These are phyloP conservation scores for Gnatocerus cornutus DNA, from an alignment of 2,888 invertebrate genomes.

Conservation along the genomic window DNA sequence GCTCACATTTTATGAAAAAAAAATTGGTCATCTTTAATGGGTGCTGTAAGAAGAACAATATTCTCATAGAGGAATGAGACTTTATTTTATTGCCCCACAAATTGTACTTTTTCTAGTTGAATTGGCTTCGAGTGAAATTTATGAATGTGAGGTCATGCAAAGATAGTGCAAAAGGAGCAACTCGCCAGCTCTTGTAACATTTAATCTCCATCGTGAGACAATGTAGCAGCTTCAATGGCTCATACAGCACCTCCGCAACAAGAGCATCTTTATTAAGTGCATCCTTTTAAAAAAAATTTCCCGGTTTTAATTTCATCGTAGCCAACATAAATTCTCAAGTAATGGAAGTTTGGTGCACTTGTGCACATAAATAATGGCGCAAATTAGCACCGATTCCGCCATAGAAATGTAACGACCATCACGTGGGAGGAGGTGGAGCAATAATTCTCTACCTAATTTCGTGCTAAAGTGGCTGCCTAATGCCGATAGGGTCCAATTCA, in stretches of 20 bases:
- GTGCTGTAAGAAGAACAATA: no score
- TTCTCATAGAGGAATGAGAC: not conserved
- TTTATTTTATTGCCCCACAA: constrained; percentile 1
- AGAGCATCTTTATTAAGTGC: constrained; percentile 27
- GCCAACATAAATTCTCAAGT: constrained; percentile 7
- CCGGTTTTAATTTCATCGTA: constrained; percentile 22
- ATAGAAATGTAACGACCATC: constrained; percentile 12
- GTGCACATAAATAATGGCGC: constrained; percentile 27
- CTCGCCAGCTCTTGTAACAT: not conserved
- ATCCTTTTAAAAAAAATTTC: constrained; percentile 6
- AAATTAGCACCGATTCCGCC: constrained; percentile 18
- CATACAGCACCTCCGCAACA: not conserved
- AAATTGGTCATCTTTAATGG: no score
- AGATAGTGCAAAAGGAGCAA: not conserved
- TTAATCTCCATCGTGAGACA: constrained; percentile 18
- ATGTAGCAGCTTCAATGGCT: constrained; percentile 4
- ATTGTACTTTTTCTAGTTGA: not conserved
- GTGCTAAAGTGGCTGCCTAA: constrained; percentile 10
- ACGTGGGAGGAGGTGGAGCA: constrained; percentile 8
- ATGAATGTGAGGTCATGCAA: constrained; percentile 1
- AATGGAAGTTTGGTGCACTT: constrained; percentile 27
- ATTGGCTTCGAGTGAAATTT: not conserved
- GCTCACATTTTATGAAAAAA: not conserved
- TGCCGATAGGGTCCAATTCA: constrained; percentile 25
- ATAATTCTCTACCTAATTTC: constrained; percentile 21